phyloP scores from a whole-genome alignment of 1,140 invertebrate species.

The Agrypnia vestita region DNA sequence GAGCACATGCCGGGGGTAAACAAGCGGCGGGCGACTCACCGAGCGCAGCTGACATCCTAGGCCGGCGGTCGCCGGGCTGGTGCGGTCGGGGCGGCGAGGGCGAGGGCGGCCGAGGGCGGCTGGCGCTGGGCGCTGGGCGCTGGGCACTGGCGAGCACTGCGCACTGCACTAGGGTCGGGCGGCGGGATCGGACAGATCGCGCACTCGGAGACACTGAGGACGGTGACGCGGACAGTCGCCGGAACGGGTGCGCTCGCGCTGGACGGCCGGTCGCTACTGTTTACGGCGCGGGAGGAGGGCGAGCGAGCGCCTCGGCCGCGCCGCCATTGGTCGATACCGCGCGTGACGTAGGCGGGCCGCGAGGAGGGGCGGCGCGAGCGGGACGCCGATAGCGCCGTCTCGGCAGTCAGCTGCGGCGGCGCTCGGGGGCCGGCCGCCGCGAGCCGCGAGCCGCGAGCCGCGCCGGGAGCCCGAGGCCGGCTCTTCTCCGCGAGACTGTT shows the following conservation, averaged over 20 bases:
- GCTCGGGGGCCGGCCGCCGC: neutral
- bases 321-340: constrained; percentile 54
- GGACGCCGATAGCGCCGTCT: constrained; percentile 18
- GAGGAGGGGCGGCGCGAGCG: constrained; percentile 3
- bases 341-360: constrained; percentile 25
- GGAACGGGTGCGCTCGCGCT: constrained; percentile 19
- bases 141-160: neutral
- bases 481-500: too few relatives aligned
- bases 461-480: neutral
- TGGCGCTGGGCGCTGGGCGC: neutral
- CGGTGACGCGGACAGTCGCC: neutral
- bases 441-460: neutral
- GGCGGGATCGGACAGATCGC: neutral
- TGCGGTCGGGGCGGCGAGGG: too few relatives aligned
- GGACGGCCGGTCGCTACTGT: constrained; percentile 49
- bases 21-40: constrained; percentile 27
- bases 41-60: constrained; percentile 47
- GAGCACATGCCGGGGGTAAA: neutral
- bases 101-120: too few relatives aligned
- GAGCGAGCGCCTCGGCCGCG: constrained; percentile 47
- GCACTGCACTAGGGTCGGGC: neutral
- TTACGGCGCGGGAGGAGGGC: constrained; percentile 32
- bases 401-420: constrained; percentile 53
- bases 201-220: neutral
- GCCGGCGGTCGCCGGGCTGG: constrained; percentile 28